phyloP scores from a whole-genome alignment of 2,797 vertebrate genomes.

The Lepus oiostolus region DNA sequence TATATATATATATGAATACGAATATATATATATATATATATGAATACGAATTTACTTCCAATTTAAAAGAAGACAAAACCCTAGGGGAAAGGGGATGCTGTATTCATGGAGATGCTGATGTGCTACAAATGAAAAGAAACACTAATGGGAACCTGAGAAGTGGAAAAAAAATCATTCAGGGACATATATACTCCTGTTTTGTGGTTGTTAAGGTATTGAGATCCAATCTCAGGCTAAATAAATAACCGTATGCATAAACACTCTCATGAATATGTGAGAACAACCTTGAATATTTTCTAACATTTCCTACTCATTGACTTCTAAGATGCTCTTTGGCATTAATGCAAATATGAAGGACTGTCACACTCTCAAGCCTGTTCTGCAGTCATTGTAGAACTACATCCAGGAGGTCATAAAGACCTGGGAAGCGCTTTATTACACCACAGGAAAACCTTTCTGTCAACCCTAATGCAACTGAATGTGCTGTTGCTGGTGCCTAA shows the following conservation, averaged over 20 bases:
- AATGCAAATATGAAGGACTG: slow-evolving; percentile 64
- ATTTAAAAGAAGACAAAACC: slow-evolving; percentile 51
- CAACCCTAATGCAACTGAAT: slow-evolving; percentile 75
- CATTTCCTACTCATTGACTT: slow-evolving; percentile 75
- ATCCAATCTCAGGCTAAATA: slow-evolving; percentile 56
- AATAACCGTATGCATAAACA: slow-evolving; percentile 45
- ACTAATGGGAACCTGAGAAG: not conserved
- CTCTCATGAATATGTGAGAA: slow-evolving; percentile 42
- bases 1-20: not conserved
- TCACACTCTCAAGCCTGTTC: not conserved
- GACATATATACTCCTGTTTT: slow-evolving; percentile 12
- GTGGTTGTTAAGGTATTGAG: slow-evolving; percentile 49
- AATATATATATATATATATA: too few species aligned
- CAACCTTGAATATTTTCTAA: slow-evolving; percentile 73
- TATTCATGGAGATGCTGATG: slow-evolving; percentile 12
- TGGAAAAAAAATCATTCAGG: slow-evolving; percentile 37
- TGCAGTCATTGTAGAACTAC: slow-evolving; percentile 4
- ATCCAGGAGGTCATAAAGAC: slow-evolving; percentile 59
- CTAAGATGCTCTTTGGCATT: slow-evolving; percentile 31
- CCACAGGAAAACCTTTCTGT: slow-evolving; percentile 57
- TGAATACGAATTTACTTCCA: slow-evolving; percentile 13
- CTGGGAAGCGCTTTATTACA: slow-evolving; percentile 60
- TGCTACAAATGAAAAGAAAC: slow-evolving; percentile 51
- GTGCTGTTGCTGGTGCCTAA: slow-evolving; percentile 64
- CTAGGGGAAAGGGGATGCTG: not conserved